Evolutionary conservation across 2,888 invertebrate species (phyloP).

Genomic region (Phania funesta): DNA sequence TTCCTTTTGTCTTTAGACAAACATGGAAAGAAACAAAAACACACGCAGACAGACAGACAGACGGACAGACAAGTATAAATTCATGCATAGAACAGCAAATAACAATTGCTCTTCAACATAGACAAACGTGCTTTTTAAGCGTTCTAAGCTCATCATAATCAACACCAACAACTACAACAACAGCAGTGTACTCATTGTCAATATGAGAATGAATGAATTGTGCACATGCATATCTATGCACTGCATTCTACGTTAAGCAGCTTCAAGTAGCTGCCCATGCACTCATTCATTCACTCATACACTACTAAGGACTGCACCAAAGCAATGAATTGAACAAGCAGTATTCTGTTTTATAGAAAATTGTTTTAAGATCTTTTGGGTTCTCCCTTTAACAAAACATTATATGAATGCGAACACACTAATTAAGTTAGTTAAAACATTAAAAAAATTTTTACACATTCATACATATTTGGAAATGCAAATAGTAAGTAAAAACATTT

Average conservation of each 20-base stretch:
- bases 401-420: too few species aligned
- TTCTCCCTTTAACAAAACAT: too few species aligned
- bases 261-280: conserved; percentile 57
- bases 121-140: conserved; percentile 67
- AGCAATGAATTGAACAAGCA: too few species aligned
- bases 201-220: conserved; percentile 52
- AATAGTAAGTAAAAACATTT: too few species aligned
- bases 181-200: conserved; percentile 30
- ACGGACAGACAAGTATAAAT: conserved; percentile 19
- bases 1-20: conserved; percentile 49
- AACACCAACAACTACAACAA: conserved; percentile 1
- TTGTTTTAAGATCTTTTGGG: too few species aligned
- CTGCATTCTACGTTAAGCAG: conserved; percentile 26
- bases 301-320: not conserved
- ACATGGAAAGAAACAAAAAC: conserved; percentile 18
- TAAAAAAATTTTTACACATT: too few species aligned
- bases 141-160: conserved; percentile 63
- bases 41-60: not conserved
- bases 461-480: too few species aligned
- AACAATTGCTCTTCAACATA: conserved; percentile 65
- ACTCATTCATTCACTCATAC: conserved; percentile 40
- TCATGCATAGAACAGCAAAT: conserved; percentile 61
- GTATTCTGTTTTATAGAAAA: too few species aligned
- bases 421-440: too few species aligned
- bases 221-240: conserved; percentile 16